Base-by-base conservation (phyloP, 64 coral and sea anemone species). In the Pocillopora damicornis region DNA sequence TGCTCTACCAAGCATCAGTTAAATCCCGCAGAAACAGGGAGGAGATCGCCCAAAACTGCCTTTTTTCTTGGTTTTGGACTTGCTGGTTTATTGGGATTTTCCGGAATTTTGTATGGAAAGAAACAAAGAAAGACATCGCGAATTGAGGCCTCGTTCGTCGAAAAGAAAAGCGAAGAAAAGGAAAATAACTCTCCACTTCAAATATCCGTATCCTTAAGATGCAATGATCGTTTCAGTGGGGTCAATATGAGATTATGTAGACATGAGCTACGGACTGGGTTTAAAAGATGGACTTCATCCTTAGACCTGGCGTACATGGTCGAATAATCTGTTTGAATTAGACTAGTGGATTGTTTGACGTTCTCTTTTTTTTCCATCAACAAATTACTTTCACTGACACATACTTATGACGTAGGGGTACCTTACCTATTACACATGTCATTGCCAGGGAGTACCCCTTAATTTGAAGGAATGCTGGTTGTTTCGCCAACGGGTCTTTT, bases 1-100 rank as follows among this genome's bases (percentile, higher is more conserved):
- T 9, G 14, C 62, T 72, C n/a, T 57, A 14, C 63, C 15, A 85
- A 73, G 22, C 22, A 23, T 71, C n/a, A n/a, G 25, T 85, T 42
- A 57, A 17, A 9, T 20, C 2, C 20, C 30, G 58, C 13, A 58
- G 69, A 63, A n/a, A 72, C 45, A 58, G 65, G 81, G 26, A 66
- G 58, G 37, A 73, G 15, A 85, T 0, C 16, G 2, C 42, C 81
- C 16, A 25, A 71, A 10, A 42, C 36, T 58, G 81, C 81, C 45
- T 58, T 85, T 14, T 22, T 85, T 22, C 81, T 85, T 68, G 81
- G 81, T 72, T 73, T 67, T 71, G 81, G 75, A 51, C 36, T 77
- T 45, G 75, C 37, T 73, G 64, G 81, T 15, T 58, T 85, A 42
- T 22, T 68, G 0, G 81, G 81, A 85, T n/a, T 85, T 85, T 85